Base-by-base conservation (phyloP, 2,888 invertebrate genomes). In the Pristionchus arcanus region DNA sequence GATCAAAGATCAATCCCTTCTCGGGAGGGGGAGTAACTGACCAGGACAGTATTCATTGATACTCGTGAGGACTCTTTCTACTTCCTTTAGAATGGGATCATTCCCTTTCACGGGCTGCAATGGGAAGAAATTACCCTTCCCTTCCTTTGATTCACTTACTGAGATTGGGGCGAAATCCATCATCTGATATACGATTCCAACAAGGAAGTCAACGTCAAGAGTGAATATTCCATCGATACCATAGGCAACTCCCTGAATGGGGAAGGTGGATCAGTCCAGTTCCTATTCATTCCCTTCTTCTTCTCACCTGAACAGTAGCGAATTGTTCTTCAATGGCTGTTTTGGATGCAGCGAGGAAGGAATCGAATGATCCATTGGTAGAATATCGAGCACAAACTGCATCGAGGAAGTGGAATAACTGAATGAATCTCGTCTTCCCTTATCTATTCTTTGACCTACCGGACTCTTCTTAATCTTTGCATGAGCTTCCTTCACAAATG, bases 181-280 rank as follows among this genome's bases (percentile, higher is more conserved):
- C 59, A 89, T 37, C 94, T 97, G 97, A 90, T 97, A 96, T 87
- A 97, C 97, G 25, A 98, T 96, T 93, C 97, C 97, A 25, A 98
- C 95, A 90, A 98, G 96, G 94, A 98, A 97, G 95, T 98, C 97
- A 0, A 98, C 97, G 96, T 98, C 97, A 85, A 98, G 96, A 86
- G 96, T 96, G 91, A 96, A 96, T 77, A 98, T 96, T 95, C 98
- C 98, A 13, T 96, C 96, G 42, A 97, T 96, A 31, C 98, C 97
- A 94, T 97, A 97, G 0, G 97, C 96, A 91, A 97, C 95, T 0
- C 96, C 96, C 92, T 96, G 94, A 34, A 95, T 37, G 93, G 91
- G n/a, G n/a, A n/a, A 3, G 42, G 34, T 13, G 2, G 16, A 16
- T 13, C 25, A 28, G n/a, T n/a, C n/a, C n/a, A n/a, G n/a, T n/a